Evolutionary conservation across 2,888 invertebrate species (phyloP), one percentile per base, ranked within the genome.

Genomic region (Xestoiulus laeticollis): DNA sequence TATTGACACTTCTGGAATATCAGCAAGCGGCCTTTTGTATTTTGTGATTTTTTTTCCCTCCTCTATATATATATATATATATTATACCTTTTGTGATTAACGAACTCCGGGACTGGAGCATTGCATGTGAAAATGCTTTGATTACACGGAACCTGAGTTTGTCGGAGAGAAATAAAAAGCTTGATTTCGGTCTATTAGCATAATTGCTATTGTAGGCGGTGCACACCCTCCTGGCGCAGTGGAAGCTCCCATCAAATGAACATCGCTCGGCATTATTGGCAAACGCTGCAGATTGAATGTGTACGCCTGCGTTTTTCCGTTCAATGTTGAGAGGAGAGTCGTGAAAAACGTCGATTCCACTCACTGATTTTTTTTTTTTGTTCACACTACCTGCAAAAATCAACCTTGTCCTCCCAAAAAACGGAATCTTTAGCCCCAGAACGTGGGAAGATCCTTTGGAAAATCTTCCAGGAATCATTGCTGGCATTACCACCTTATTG

Each of bases 181-280:
- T 30, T 78, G 78, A 78, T 78, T 78, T 78, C 78, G 14, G 30
- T 78, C 78, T 78, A 78, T 78, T 78, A 78, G 78, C 78, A 78
- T 78, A 78, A 78, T 78, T 78, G 78, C 30, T 78, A 78, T 78
- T 78, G 85, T 44, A 85, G 85, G 44, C 43, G 85, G 43, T 3
- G 26, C 44, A 38, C 85, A 43, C 85, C 85, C 85, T 85, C 44
- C 38, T 38, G 38, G 38, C 44, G 44, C 85, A 85, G 85, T 85
- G 85, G 85, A 85, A 85, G 85, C 85, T 22, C 43, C 85, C 85
- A 85, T 26, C 38, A 85, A 85, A 85, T 85, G 85, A 85, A 44
- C 85, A 85, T 85, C 85, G 85, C 22, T n/a, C 44, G 85, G 26
- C 38, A 85, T 85, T 38, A 85, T 85, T 85, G 85, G 85, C 85